phyloP scores from a whole-genome alignment of 2,797 vertebrate species.

The Spea hammondii region DNA sequence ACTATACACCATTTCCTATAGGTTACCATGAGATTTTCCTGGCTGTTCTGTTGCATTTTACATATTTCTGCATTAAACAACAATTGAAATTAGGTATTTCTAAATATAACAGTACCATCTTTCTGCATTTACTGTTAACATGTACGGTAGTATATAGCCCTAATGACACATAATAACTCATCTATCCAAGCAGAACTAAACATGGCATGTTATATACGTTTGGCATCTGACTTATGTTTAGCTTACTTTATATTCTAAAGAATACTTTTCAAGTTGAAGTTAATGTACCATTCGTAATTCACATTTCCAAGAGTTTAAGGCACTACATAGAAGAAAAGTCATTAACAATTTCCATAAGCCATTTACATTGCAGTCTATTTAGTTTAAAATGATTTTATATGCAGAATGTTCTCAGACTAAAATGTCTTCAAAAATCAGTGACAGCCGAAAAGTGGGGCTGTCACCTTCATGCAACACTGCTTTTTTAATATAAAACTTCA shows the following conservation, averaged over 20 bases:
- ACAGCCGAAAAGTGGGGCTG: not conserved
- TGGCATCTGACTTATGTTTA: conserved; percentile 14
- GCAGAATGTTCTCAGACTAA: not conserved
- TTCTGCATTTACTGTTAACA: too few species aligned
- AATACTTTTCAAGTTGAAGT: conserved; percentile 14
- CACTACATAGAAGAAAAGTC: conserved; percentile 1
- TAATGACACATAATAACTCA: conserved; percentile 6
- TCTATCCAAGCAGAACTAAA: not conserved
- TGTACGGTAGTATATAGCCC: not conserved
- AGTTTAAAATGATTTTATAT: not conserved
- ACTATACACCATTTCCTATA: too few species aligned
- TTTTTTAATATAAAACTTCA: too few species aligned
- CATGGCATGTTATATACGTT: not conserved
- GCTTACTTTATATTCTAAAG: conserved; percentile 19
- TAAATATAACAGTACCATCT: too few species aligned
- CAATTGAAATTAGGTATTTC: too few species aligned
- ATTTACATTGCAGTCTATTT: not conserved
- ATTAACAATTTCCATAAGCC: not conserved
- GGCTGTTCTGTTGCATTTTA: too few species aligned
- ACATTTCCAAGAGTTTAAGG: conserved; percentile 1
- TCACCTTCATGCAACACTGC: not conserved
- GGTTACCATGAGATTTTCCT: too few species aligned
- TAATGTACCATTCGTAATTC: conserved; percentile 18
- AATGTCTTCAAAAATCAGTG: not conserved
- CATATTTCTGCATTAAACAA: too few species aligned